Conservation (phyloP, 2,113 vertebrate genomes). For the Macroglossus sobrinus region DNA sequence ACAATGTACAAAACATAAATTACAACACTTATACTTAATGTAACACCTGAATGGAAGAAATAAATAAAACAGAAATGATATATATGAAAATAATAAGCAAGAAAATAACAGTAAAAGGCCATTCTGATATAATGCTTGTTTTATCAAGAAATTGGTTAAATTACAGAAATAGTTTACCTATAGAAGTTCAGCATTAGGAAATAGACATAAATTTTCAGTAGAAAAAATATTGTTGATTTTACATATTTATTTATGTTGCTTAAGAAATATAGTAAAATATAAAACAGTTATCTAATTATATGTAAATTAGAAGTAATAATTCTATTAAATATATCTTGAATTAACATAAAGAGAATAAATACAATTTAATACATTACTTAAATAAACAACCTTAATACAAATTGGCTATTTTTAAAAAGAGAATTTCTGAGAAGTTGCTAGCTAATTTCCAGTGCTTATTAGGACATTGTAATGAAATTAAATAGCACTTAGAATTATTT, state of each 20-base stretch:
- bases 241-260: background rate
- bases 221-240: background rate
- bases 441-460: background rate
- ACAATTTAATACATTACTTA: background rate
- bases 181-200: background rate
- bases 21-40: background rate
- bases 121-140: background rate
- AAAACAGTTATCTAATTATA: background rate
- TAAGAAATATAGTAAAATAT: background rate
- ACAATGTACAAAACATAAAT: constrained; percentile 13
- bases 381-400: background rate
- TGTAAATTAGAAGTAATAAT: background rate
- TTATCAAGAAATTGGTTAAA: background rate
- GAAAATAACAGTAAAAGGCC: background rate
- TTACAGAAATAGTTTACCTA: background rate
- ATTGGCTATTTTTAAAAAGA: background rate
- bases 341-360: background rate
- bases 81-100: background rate
- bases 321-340: background rate
- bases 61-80: background rate
- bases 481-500: background rate
- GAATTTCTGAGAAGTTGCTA: background rate
- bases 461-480: background rate
- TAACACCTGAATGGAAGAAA: background rate
- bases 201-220: background rate